Percentiles rank a stretch among this genome's conserved stretches.
Conservation (phyloP, 2,888 invertebrate genomes). For the Dascillus cervinus region DNA sequence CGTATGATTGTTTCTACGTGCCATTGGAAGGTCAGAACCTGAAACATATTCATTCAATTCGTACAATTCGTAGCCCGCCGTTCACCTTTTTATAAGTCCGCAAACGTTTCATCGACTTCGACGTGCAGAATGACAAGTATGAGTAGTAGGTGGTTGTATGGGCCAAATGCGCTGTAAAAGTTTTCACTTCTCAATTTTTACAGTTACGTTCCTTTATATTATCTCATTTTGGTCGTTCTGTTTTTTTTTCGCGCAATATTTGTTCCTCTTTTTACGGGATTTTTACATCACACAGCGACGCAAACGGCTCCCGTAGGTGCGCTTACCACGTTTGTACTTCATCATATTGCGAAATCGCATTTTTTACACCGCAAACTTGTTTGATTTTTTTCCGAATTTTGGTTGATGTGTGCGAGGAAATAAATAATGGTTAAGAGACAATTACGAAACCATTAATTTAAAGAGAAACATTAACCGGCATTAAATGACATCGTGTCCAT, state of each 20-base stretch:
- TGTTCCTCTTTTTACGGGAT: conserved; percentile 17
- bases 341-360: conserved; percentile 30
- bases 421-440: conserved; percentile 20
- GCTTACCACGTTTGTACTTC: conserved; percentile 24
- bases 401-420: conserved; percentile 7
- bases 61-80: too few relatives aligned
- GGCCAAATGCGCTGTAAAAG: conserved; percentile 23
- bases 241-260: conserved; percentile 12
- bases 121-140: conserved; percentile 36
- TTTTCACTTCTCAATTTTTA: conserved; percentile 30
- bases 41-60: conserved; percentile 1
- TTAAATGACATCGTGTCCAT: conserved; percentile 39
- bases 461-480: conserved; percentile 33
- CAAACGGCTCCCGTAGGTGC: conserved; percentile 27
- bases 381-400: too few relatives aligned
- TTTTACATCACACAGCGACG: conserved; percentile 11
- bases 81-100: conserved; percentile 34
- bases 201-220: conserved; percentile 23
- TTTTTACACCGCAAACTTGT: conserved; percentile 28
- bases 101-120: conserved; percentile 37
- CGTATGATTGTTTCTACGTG: too few relatives aligned
- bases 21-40: too few relatives aligned
- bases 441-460: conserved; percentile 35
- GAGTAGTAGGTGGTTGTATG: conserved; percentile 21
- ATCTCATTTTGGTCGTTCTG: conserved; percentile 23